These are phyloP conservation scores for Oceanodroma leucorhoa DNA, from an alignment of 2,797 vertebrate genomes.

Conservation along the genomic window DNA sequence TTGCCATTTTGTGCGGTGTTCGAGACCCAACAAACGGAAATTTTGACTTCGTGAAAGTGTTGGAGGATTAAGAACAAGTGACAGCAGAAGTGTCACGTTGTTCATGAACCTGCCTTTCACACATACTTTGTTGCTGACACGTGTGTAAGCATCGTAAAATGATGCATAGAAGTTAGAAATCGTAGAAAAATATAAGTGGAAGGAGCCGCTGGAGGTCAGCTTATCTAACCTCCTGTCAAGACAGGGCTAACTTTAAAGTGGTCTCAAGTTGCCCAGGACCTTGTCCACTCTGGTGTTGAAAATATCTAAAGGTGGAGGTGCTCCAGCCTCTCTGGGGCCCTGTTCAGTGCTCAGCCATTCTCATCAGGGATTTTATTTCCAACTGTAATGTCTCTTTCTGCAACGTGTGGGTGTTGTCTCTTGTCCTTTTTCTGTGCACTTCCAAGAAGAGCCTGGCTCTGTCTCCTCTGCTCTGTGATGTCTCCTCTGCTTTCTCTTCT, in stretches of 20 bases:
- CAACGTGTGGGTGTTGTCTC: background rate
- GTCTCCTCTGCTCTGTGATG: background rate
- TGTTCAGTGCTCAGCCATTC: background rate
- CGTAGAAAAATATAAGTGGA: rapidly evolving
- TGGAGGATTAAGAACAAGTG: background rate
- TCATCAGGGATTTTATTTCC: background rate
- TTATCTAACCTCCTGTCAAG: background rate
- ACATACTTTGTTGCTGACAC: background rate
- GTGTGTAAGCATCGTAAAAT: background rate
- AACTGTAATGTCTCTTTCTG: background rate
- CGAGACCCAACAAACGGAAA: background rate
- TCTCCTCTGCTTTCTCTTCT: background rate
- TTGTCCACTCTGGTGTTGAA: background rate
- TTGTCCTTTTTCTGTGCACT: background rate
- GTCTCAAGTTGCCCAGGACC: background rate
- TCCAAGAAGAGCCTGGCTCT: background rate
- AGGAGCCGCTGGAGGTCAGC: background rate
- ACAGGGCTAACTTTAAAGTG: background rate
- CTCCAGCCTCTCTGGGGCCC: background rate
- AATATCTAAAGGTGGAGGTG: rapidly evolving
- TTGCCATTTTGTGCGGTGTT: background rate
- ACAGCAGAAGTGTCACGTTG: rapidly evolving
- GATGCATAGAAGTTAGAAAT: background rate
- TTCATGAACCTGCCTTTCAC: background rate
- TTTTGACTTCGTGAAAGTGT: background rate